Evolutionary conservation across 2,797 vertebrate genomes (phyloP).

Genomic region (Platalea minor): DNA sequence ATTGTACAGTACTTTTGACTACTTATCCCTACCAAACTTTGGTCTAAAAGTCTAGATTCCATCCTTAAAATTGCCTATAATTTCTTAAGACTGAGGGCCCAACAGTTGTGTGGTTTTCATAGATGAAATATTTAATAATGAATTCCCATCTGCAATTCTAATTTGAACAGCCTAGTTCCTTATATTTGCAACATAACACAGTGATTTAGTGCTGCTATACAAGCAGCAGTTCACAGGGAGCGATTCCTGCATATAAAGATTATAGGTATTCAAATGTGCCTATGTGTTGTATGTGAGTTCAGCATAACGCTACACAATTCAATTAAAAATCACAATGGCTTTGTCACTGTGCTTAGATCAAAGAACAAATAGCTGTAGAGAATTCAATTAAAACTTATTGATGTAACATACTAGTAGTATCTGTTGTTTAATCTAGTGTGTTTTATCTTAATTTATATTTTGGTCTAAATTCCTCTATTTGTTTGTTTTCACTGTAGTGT

Average conservation of each 20-base stretch:
- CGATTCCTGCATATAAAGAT: not conserved
- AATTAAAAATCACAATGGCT: slow-evolving; percentile 63
- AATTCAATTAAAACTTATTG: slow-evolving; percentile 66
- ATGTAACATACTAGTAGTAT: slow-evolving; percentile 37
- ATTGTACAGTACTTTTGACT: not conserved
- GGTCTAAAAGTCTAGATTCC: not conserved
- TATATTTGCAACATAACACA: not conserved
- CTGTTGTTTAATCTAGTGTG: slow-evolving; percentile 18
- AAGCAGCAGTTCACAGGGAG: not conserved
- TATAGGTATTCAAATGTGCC: not conserved
- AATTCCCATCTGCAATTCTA: not conserved
- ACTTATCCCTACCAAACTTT: not conserved
- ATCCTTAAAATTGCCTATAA: not conserved
- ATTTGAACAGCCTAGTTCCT: not conserved
- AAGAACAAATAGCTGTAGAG: slow-evolving; percentile 44
- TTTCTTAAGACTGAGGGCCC: not conserved
- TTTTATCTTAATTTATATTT: slow-evolving; percentile 65
- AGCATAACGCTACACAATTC: slow-evolving; percentile 26
- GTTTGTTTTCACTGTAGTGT: not conserved
- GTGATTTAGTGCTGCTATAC: not conserved
- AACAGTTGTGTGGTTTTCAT: not conserved
- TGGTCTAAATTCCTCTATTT: slow-evolving; percentile 6
- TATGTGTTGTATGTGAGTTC: not conserved
- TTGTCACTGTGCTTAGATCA: slow-evolving; percentile 58
- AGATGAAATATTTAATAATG: not conserved